phyloP scores from a whole-genome alignment of 2,113 vertebrate genomes.

The Vimba vimba region DNA sequence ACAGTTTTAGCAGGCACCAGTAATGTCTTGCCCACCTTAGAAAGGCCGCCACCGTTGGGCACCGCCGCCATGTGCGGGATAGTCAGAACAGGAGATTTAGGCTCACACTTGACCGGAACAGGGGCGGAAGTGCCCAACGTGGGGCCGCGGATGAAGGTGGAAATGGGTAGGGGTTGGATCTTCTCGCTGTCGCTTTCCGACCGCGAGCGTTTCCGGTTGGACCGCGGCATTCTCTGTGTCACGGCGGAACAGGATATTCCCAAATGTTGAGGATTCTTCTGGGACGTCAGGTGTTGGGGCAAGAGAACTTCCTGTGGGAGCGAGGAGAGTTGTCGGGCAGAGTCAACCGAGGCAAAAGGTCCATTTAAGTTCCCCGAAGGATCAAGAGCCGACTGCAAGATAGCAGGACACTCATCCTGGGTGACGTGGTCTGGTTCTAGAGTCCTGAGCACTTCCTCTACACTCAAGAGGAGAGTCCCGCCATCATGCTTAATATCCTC shows the following conservation, averaged over 20 bases:
- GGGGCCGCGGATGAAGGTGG: slow-evolving; percentile 88
- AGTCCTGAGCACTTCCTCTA: slow-evolving; percentile 95
- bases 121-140: slow-evolving; percentile 81
- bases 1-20: slow-evolving; percentile 88
- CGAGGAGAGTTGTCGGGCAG: slow-evolving; percentile 78
- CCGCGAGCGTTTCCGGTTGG: slow-evolving; percentile 92
- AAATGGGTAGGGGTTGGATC: slow-evolving; percentile 92
- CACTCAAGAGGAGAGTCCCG: slow-evolving; percentile 89
- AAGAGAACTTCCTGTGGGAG: slow-evolving; percentile 79
- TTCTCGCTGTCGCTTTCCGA: slow-evolving; percentile 98
- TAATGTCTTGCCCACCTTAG: slow-evolving; percentile 92
- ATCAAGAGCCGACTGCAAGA: slow-evolving; percentile 79
- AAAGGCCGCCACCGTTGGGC: slow-evolving; percentile 90
- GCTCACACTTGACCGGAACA: slow-evolving; percentile 84
- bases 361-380: slow-evolving; percentile 81
- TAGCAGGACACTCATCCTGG: slow-evolving; percentile 79
- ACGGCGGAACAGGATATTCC: slow-evolving; percentile 84
- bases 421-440: slow-evolving; percentile 85
- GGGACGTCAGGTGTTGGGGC: slow-evolving; percentile 65
- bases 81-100: slow-evolving; percentile 71
- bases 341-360: slow-evolving; percentile 73
- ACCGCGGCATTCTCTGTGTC: slow-evolving; percentile 82
- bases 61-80: slow-evolving; percentile 85
- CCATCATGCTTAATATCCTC: slow-evolving; percentile 90
- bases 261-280: slow-evolving; percentile 72